Percentiles rank a stretch among this genome's conserved stretches.
phyloP scores from a whole-genome alignment of 2,113 vertebrate genomes.

The Coregonus clupeaformis region DNA sequence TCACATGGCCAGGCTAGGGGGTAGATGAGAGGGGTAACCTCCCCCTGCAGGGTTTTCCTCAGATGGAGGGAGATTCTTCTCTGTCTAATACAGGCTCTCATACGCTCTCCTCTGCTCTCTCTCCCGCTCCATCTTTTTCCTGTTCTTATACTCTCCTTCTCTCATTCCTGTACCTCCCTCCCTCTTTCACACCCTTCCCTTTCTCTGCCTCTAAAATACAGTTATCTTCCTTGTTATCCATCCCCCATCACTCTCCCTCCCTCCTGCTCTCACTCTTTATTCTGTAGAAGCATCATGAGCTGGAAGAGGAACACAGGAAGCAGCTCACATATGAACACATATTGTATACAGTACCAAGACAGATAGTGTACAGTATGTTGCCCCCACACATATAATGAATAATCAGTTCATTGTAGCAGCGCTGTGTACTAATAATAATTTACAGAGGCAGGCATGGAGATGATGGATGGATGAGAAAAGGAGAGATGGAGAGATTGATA shows the following conservation, averaged over 20 bases:
- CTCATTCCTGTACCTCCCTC: too few relatives aligned
- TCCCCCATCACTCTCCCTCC: background rate
- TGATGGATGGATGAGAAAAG: background rate
- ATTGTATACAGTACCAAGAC: too few relatives aligned
- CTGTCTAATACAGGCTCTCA: background rate
- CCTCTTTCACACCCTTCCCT: background rate
- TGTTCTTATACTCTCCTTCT: too few relatives aligned
- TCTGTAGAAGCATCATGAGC: background rate
- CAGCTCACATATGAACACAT: background rate
- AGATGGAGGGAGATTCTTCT: background rate
- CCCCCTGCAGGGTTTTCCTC: too few relatives aligned
- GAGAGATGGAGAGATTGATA: background rate
- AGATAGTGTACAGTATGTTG: too few relatives aligned
- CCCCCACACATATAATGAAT: too few relatives aligned
- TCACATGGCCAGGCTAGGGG: too few relatives aligned
- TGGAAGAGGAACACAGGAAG: background rate
- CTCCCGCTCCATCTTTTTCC: too few relatives aligned
- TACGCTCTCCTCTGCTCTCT: conserved; percentile 1
- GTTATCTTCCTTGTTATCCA: background rate
- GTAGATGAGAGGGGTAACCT: too few relatives aligned
- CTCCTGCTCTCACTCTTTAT: background rate
- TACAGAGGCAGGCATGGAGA: background rate
- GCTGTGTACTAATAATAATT: too few relatives aligned
- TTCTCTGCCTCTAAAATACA: background rate
- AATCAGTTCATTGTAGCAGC: too few relatives aligned